Conservation (phyloP, 2,888 invertebrate genomes). For the Tipula confusa region DNA sequence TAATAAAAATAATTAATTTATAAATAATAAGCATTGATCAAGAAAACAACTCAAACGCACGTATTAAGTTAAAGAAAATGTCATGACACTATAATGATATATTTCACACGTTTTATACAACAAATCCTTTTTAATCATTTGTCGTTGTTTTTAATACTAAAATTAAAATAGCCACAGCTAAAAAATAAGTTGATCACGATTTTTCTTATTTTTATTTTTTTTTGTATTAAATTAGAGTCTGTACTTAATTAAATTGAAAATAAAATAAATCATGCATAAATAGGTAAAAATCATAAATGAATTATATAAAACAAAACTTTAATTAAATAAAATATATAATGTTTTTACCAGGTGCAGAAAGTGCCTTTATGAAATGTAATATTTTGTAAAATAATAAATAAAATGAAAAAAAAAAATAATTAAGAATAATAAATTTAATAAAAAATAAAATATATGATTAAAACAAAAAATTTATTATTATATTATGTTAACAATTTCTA, state of each 20-base stretch:
- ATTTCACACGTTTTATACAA: neutral
- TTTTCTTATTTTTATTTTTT: neutral
- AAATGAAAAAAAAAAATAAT: neutral
- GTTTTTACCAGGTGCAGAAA: conserved; percentile 27
- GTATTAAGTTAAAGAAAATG: conserved; percentile 25
- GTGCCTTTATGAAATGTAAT: conserved; percentile 29
- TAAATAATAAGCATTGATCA: neutral
- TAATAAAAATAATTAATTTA: neutral
- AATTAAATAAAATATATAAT: neutral
- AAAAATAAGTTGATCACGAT: neutral
- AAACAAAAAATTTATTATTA: neutral
- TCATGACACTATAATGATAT: neutral
- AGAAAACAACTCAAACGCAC: conserved; percentile 8
- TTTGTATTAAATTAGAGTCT: conserved; percentile 27
- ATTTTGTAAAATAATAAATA: conserved; percentile 10
- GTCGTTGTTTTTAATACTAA: neutral
- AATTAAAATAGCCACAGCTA: neutral
- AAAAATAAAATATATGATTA: neutral
- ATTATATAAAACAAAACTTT: neutral
- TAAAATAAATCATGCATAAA: neutral
- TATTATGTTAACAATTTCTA: conserved; percentile 16
- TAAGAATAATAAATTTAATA: neutral
- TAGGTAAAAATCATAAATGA: conserved; percentile 26
- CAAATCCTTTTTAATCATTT: neutral
- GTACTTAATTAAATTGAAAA: conserved; percentile 20